phyloP scores from a whole-genome alignment of 2,888 invertebrate genomes.

The Athalia circularis region DNA sequence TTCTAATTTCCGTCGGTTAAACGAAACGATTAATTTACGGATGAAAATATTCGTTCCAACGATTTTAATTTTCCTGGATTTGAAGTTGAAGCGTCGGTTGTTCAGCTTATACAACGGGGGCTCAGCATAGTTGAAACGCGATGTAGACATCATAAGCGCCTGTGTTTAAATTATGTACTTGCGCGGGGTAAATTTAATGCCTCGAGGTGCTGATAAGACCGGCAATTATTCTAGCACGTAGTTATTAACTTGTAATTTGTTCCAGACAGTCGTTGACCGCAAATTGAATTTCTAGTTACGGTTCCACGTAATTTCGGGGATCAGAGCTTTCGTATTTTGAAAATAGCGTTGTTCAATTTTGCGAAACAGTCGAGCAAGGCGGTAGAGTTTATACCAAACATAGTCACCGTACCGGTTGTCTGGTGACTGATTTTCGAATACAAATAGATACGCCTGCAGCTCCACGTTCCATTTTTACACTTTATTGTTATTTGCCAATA shows the following conservation, averaged over 20 bases:
- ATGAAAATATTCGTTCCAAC: conserved; percentile 45
- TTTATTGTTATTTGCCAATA: conserved; percentile 57
- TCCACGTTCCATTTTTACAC: background rate
- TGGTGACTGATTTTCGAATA: conserved; percentile 46
- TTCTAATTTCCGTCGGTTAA: conserved; percentile 60
- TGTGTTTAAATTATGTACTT: background rate
- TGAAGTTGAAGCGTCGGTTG: background rate
- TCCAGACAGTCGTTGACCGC: conserved; percentile 28
- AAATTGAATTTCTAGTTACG: conserved; percentile 12
- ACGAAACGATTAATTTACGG: conserved; percentile 59
- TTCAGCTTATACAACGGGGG: background rate
- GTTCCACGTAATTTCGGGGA: background rate
- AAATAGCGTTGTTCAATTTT: conserved; percentile 4
- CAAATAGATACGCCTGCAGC: conserved; percentile 47
- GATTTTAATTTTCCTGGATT: conserved; percentile 7
- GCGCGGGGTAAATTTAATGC: background rate
- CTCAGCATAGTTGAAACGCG: background rate
- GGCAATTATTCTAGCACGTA: background rate
- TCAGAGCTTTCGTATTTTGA: background rate
- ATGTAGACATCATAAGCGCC: background rate
- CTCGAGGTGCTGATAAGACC: conserved; percentile 5
- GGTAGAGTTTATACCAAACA: background rate
- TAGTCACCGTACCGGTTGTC: conserved; percentile 31
- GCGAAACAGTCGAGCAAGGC: conserved; percentile 13
- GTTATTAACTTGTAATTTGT: conserved; percentile 21